phyloP scores from a whole-genome alignment of 1,140 invertebrate species.

The Hylaeus volcanicus region DNA sequence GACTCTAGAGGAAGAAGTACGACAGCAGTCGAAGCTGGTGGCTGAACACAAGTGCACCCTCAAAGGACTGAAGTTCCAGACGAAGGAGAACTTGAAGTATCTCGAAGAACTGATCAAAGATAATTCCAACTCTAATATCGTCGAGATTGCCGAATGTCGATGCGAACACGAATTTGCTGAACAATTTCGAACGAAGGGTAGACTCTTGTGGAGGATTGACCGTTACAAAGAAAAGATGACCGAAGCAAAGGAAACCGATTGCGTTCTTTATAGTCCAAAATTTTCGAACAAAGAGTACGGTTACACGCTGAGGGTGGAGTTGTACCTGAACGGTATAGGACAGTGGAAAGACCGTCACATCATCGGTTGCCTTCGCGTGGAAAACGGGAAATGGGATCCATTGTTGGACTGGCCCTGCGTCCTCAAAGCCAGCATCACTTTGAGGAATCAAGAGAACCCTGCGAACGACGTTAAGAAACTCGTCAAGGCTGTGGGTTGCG shows the following conservation, averaged over 20 bases:
- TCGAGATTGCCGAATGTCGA: background rate
- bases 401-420: conserved; percentile 86
- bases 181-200: conserved; percentile 76
- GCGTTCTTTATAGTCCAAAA: conserved; percentile 83
- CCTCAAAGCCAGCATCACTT: conserved; percentile 82
- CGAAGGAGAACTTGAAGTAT: conserved; percentile 63
- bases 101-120: conserved; percentile 64
- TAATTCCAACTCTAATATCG: background rate
- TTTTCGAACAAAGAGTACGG: conserved; percentile 86
- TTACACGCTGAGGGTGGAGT: conserved; percentile 85
- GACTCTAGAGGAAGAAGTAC: conserved; percentile 43
- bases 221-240: conserved; percentile 84
- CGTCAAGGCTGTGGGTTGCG: conserved; percentile 78
- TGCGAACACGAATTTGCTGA: conserved; percentile 19
- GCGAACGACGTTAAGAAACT: conserved; percentile 79
- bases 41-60: conserved; percentile 38
- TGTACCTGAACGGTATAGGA: conserved; percentile 86
- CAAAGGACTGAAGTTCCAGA: conserved; percentile 64
- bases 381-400: conserved; percentile 86
- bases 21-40: conserved; percentile 21
- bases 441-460: conserved; percentile 83
- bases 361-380: conserved; percentile 84
- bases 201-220: conserved; percentile 86
- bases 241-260: conserved; percentile 84
- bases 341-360: conserved; percentile 87